A percentile compares a stretch with the other conserved stretches of the same genome.
Conservation (phyloP, 1,140 invertebrate species). For the Cydia amplana region DNA sequence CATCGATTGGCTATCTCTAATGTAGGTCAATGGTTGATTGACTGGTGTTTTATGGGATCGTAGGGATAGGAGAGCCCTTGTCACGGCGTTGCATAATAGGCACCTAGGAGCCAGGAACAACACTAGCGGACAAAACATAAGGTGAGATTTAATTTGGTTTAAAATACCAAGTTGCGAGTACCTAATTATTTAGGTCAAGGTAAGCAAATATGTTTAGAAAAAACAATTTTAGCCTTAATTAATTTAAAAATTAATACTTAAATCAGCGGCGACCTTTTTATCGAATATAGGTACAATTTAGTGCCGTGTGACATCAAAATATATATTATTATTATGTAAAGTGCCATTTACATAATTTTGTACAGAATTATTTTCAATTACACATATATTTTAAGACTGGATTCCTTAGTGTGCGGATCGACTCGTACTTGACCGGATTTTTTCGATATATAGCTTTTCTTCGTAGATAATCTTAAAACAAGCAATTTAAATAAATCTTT, state of each 20-base stretch:
- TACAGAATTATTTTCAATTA: too few relatives aligned
- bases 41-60: not conserved
- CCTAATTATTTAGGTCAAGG: too few relatives aligned
- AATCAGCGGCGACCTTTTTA: too few relatives aligned
- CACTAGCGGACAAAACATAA: not conserved
- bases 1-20: slow-evolving; percentile 14
- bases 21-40: slow-evolving; percentile 23
- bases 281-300: too few relatives aligned
- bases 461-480: not conserved
- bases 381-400: too few relatives aligned
- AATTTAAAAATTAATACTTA: too few relatives aligned
- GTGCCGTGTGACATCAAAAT: too few relatives aligned
- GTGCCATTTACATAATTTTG: too few relatives aligned
- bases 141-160: not conserved
- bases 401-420: not conserved
- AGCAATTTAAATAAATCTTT: slow-evolving; percentile 39
- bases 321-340: too few relatives aligned
- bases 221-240: too few relatives aligned
- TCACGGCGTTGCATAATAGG: not conserved
- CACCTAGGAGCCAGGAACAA: not conserved
- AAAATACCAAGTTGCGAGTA: not conserved
- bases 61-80: not conserved
- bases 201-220: too few relatives aligned
- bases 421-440: not conserved
- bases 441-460: not conserved